These are phyloP conservation scores for Tridacna crocea DNA, from an alignment of 2,888 invertebrate genomes.

Conservation along the genomic window DNA sequence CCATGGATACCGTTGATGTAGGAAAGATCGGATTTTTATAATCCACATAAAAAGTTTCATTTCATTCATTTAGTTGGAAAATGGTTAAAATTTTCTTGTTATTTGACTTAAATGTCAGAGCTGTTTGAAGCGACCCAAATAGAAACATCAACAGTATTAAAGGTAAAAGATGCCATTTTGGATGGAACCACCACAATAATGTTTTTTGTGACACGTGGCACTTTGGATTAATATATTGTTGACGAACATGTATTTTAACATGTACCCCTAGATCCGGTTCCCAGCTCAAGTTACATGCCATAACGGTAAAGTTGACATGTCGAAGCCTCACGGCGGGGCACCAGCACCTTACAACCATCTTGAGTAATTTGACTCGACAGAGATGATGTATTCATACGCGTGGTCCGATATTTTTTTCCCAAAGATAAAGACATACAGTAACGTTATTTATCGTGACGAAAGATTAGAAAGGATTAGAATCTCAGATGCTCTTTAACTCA, in stretches of 20 bases:
- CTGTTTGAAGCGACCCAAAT: no score
- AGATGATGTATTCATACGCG: conserved; percentile 25
- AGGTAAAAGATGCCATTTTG: no score
- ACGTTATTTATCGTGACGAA: not conserved
- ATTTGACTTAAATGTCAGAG: no score
- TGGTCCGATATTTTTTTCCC: not conserved
- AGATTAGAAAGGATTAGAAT: not conserved
- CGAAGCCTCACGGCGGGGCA: not conserved
- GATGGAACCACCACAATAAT: not conserved
- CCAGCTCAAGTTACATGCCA: conserved; percentile 14
- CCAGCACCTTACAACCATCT: conserved; percentile 4
- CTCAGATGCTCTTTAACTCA: no score
- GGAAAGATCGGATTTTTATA: no score
- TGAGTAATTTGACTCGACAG: conserved; percentile 13
- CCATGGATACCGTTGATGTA: no score
- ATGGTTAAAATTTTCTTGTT: no score
- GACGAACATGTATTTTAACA: not conserved
- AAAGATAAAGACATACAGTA: not conserved
- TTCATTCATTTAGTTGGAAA: no score
- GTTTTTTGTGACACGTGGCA: not conserved
- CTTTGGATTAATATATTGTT: not conserved
- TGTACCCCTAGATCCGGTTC: not conserved
- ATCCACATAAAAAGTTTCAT: no score
- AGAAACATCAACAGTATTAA: no score
- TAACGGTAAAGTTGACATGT: conserved; percentile 11